Evolutionary conservation across 2,888 invertebrate species (phyloP).

Genomic region (Heliconius charithonia): DNA sequence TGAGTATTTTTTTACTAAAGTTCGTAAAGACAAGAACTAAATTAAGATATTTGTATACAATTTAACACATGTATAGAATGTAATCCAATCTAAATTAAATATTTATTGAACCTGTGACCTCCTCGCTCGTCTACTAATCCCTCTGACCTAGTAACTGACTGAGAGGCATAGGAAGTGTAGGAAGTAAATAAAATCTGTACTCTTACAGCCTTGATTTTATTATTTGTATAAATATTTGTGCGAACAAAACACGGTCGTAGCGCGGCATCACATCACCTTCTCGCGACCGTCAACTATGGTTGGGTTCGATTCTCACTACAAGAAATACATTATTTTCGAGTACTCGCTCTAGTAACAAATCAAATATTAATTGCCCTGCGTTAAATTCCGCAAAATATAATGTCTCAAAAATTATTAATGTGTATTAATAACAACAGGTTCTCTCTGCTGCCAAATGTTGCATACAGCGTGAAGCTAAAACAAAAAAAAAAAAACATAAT

Average conservation of each 20-base stretch:
- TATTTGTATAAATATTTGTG: too few relatives aligned
- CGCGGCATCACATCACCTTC: too few relatives aligned
- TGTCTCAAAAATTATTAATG: neutral
- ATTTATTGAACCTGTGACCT: conserved; percentile 13
- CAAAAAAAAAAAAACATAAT: neutral
- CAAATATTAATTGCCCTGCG: neutral
- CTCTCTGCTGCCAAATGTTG: neutral
- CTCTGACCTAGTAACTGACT: neutral
- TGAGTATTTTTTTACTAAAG: too few relatives aligned
- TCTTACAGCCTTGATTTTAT: neutral
- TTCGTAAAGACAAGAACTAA: neutral
- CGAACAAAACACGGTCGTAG: neutral
- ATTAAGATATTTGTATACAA: neutral
- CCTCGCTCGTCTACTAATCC: neutral
- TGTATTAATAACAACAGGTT: neutral
- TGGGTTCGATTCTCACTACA: neutral
- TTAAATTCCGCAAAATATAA: neutral
- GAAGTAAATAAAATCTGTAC: neutral
- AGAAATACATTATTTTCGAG: neutral
- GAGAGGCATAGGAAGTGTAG: neutral
- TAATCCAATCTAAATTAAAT: conserved; percentile 19
- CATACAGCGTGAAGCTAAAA: neutral
- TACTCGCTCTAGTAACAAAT: neutral
- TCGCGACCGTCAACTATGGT: too few relatives aligned
- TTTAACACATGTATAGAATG: neutral